Evolutionary conservation across 2,888 invertebrate species (phyloP), one percentile per base, ranked within the genome.

Genomic region (Ophraella communa): DNA sequence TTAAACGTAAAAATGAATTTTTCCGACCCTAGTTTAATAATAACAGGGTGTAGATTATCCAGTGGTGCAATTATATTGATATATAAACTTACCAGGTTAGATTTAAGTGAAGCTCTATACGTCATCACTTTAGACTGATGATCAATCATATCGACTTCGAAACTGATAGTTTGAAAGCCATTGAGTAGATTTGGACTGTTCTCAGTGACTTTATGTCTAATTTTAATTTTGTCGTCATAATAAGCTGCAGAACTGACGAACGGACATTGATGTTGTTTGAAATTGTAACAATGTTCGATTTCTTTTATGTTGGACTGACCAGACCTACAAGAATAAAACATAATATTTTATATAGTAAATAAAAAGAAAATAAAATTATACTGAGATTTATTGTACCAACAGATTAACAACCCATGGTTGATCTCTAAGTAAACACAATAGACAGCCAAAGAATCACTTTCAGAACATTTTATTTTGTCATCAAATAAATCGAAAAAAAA

Each of bases 111-210:
- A 18, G 80, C 80, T 55, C 83, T 74, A 65, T 83, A 83, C 1
- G 82, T 82, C 75, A 83, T 77, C 14, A 79, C 72, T 71, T 82
- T 82, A 8, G 78, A 76, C 63, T 81, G 80, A 54, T 80, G 78
- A 67, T 81, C 81, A n/a, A 78, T 69, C 78, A 83, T 80, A 67
- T 82, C 81, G 14, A 83, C 80, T 62, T 83, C 81, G 62, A 83
- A 83, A 30, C 76, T 72, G 39, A 79, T 74, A 59, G 78, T 80
- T 55, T 77, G 77, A 54, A 76, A 73, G 39, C 78, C 76, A 3
- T 77, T 71, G 30, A 77, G 74, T 62, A 77, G 79, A 62, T 74
- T 77, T 0, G 80, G 77, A 35, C 72, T 70, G 56, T 77, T 73
- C 58, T 78, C 77, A 55, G 76, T 77, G 10, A 77, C 74, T 62